Evolutionary conservation across 2,113 vertebrate species (phyloP).

Genomic region (Gasterosteus nipponicus): DNA sequence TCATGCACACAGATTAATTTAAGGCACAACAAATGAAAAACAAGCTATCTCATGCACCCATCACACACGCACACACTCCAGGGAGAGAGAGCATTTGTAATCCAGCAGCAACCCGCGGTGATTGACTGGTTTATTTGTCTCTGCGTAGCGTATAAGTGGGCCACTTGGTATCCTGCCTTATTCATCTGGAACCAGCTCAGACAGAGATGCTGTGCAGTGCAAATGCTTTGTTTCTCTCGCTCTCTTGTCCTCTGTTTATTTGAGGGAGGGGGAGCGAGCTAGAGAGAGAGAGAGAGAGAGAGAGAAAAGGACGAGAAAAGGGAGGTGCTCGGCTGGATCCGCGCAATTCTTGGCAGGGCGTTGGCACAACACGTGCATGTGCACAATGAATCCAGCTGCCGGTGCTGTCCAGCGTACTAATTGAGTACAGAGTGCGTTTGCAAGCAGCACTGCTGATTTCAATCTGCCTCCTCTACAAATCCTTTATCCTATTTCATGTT

Average conservation of each 20-base stretch:
- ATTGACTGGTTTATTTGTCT: slow-evolving; percentile 81
- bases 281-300: background rate
- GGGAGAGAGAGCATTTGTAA: slow-evolving; percentile 65
- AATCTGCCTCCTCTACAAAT: slow-evolving; percentile 32
- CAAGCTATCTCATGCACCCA: slow-evolving; percentile 9
- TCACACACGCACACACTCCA: slow-evolving; percentile 26
- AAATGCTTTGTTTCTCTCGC: slow-evolving; percentile 62
- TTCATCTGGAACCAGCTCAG: slow-evolving; percentile 74
- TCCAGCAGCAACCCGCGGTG: slow-evolving; percentile 69
- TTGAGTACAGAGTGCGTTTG: slow-evolving; percentile 45
- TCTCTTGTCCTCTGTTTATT: slow-evolving; percentile 29
- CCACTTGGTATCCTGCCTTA: slow-evolving; percentile 79
- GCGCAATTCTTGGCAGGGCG: slow-evolving; percentile 25
- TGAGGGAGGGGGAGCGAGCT: background rate
- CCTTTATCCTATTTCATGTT: slow-evolving; percentile 4
- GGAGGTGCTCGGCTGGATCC: slow-evolving; percentile 12
- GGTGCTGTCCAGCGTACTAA: slow-evolving; percentile 72
- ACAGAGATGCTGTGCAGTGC: slow-evolving; percentile 67
- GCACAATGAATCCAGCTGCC: slow-evolving; percentile 64
- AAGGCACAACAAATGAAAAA: slow-evolving; percentile 34
- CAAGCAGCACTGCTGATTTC: slow-evolving; percentile 59
- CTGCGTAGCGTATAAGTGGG: slow-evolving; percentile 74
- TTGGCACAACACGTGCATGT: slow-evolving; percentile 43
- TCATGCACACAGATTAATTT: slow-evolving; percentile 28
- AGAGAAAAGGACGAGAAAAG: slow-evolving; percentile 21